Evolutionary conservation across 2,888 invertebrate species (phyloP), one percentile per base, ranked within the genome.

Genomic region (Acronicta leporina): DNA sequence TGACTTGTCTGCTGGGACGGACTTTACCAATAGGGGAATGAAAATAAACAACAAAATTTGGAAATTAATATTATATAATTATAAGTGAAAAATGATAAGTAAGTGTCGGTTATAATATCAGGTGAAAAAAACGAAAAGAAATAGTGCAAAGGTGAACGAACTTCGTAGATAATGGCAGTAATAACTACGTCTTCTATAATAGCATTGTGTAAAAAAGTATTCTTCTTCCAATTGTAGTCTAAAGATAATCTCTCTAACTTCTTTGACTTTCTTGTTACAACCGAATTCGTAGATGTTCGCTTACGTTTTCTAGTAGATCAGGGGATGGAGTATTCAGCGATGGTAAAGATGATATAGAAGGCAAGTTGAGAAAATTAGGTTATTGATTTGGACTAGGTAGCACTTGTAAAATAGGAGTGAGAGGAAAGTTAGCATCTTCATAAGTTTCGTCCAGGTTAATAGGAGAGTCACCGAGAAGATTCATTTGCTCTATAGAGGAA

Each of bases 361-460:
- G 40, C 14, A 14, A 40, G n/a, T 40, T 40, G 13, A 40, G 13
- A 40, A 40, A 40, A 14, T 40, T 40, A n/a, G 40, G 40, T 40
- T 40, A 4, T 40, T 40, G 40, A 40, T 40, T 40, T n/a, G n/a
- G 40, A 40, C n/a, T 40, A 40, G 40, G 40, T 40, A 40, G 40
- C 13, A 40, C 14, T 40, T 40, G 40, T 40, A 40, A n/a, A 40
- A 40, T 40, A 40, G 40, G 40, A 40, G 40, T 40, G n/a, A 14
- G 40, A 40, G 40, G 40, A 40, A 40, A 13, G 14, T 40, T 40
- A 40, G 40, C 11, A 33, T 33, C 33, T 33, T 33, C 33, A 33
- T 33, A 33, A 33, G 33, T 33, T 33, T 33, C 33, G 33, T 33
- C 33, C 33, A 33, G 33, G 33, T 33, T 33, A 11, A 33, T 33